Percentiles rank a stretch among this genome's conserved stretches.
Conservation (phyloP, 2,888 invertebrate genomes). For the Bombylius major region DNA sequence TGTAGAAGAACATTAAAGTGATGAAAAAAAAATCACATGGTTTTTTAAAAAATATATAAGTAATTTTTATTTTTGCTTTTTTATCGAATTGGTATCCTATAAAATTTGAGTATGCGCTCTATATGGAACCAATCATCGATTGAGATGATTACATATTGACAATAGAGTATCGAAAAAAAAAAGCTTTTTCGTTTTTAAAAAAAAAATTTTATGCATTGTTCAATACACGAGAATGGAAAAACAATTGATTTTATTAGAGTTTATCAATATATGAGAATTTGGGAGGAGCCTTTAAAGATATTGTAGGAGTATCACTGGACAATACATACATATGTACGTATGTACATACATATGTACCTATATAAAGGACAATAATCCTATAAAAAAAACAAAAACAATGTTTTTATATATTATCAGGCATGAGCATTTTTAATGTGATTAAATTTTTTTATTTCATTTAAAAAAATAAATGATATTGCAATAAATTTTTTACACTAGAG, state of each 20-base stretch:
- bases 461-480: too few species aligned
- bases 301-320: background rate
- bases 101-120: slow-evolving; percentile 5
- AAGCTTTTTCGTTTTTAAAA: background rate
- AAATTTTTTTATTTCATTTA: too few species aligned
- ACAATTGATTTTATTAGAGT: slow-evolving; percentile 7
- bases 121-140: slow-evolving; percentile 5
- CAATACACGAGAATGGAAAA: background rate
- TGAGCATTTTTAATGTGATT: too few species aligned
- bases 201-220: background rate
- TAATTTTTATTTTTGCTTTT: background rate
- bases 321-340: too few species aligned
- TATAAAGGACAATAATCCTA: too few species aligned
- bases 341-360: too few species aligned
- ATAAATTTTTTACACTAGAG: too few species aligned
- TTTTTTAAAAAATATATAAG: too few species aligned
- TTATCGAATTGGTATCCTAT: background rate
- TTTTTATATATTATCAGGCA: too few species aligned
- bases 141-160: background rate
- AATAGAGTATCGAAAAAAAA: background rate
- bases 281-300: slow-evolving; percentile 1
- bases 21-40: too few species aligned
- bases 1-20: too few species aligned
- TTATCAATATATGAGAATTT: slow-evolving; percentile 1
- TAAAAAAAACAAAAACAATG: too few species aligned